A percentile compares a stretch with the other conserved stretches of the same genome.
These are phyloP conservation scores for Notocelia uddmanniana DNA, from an alignment of 2,888 invertebrate genomes.

Conservation along the genomic window DNA sequence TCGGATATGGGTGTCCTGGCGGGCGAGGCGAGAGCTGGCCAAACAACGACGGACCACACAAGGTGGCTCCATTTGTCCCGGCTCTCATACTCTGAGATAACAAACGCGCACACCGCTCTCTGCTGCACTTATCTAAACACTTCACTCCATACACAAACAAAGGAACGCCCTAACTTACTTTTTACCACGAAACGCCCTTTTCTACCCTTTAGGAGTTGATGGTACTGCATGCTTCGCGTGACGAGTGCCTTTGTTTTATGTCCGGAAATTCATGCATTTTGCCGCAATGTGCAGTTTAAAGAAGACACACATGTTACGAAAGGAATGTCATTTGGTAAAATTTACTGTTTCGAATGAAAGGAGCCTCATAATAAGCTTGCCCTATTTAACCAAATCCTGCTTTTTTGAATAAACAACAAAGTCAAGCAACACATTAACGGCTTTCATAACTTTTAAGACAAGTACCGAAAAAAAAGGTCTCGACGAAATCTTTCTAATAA, in stretches of 20 bases:
- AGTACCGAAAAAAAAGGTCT: slow-evolving; percentile 70
- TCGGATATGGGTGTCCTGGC: slow-evolving; percentile 21
- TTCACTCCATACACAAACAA: slow-evolving; percentile 83
- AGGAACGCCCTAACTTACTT: slow-evolving; percentile 80
- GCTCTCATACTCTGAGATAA: slow-evolving; percentile 78
- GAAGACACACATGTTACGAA: slow-evolving; percentile 68
- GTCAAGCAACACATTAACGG: slow-evolving; percentile 47
- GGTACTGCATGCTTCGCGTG: slow-evolving; percentile 76
- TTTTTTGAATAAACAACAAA: slow-evolving; percentile 44
- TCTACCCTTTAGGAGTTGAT: slow-evolving; percentile 78
- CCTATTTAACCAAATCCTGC: slow-evolving; percentile 40
- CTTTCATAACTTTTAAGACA: slow-evolving; percentile 66
- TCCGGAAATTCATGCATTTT: slow-evolving; percentile 80
- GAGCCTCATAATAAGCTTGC: slow-evolving; percentile 39
- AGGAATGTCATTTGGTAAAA: slow-evolving; percentile 70
- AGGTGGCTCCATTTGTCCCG: slow-evolving; percentile 82
- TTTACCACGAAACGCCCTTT: slow-evolving; percentile 80
- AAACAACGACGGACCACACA: slow-evolving; percentile 81
- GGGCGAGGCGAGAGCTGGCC: slow-evolving; percentile 65
- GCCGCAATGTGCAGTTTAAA: slow-evolving; percentile 73
- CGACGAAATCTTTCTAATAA: slow-evolving; percentile 81
- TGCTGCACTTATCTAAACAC: slow-evolving; percentile 85
- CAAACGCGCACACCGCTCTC: slow-evolving; percentile 79
- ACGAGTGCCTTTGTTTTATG: slow-evolving; percentile 75
- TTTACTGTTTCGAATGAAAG: slow-evolving; percentile 56